Evolutionary conservation across 92 coral and sea anemone genomes (phyloP), one percentile per base, ranked within the genome.

Genomic region (Zoanthus sociatus): DNA sequence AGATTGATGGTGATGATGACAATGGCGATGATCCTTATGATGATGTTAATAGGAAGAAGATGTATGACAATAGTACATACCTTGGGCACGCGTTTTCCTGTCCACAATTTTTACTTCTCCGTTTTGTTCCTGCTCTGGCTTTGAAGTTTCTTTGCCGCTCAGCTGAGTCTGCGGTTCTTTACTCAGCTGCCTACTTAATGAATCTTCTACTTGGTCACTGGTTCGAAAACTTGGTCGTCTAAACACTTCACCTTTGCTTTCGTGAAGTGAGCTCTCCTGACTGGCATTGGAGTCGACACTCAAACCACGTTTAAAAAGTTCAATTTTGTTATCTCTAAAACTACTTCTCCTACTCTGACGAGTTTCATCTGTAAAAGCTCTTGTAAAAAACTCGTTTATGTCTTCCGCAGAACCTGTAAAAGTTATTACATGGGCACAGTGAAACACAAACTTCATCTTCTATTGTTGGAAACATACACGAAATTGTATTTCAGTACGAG

Each of bases 331-430:
- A 64, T 67, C 75, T 46, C 75, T 81, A 51, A 67, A 81, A 46
- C 85, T 67, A 12, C 61, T 12, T 81, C 85, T 45, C 74, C 55
- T 42, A 72, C 73, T 79, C 7, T 30, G 51, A 30, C 63, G 64
- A 46, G 46, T 47, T 67, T 66, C 85, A 18, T 66, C 75, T 13
- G 60, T 48, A 16, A 81, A 56, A 0, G 85, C 42, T 81, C 63
- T 45, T 17, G 21, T 48, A 32, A 81, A 67, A 53, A 81, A 81
- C 15, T 21, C 21, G 7, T 46, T 44, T 46, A 81, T 81, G 16
- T 66, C 85, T 50, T 66, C 85, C 7, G 85, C 85, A 50, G 85
- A 63, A 31, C 75, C 85, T 81, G 58, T 15, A 16, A 76, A 50
- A 5, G 45, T 0, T 37, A 0, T 37, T 37, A 37, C 42, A 37